A percentile compares a stretch with the other conserved stretches of the same genome.
Conservation (phyloP, 2,113 vertebrate genomes). For the Rhinolophus sinicus region DNA sequence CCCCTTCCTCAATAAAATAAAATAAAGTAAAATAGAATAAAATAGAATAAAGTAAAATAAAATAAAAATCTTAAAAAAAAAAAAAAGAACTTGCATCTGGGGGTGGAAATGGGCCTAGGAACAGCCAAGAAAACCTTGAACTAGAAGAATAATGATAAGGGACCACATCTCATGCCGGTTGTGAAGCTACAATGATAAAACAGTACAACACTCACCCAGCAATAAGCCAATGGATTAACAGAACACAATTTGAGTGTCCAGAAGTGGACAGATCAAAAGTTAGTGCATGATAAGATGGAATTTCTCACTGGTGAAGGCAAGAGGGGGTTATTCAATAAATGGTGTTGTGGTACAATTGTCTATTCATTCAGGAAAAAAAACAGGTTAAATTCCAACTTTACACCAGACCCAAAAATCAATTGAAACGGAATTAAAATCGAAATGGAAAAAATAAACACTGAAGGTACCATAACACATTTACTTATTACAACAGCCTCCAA, state of each 20-base stretch:
- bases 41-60: background rate
- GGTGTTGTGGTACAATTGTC: background rate
- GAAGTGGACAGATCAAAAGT: background rate
- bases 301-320: constrained; percentile 30
- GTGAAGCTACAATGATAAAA: background rate
- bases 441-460: constrained; percentile 58
- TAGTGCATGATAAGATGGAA: background rate
- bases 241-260: background rate
- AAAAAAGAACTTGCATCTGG: no score
- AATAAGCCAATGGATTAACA: background rate
- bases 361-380: constrained; percentile 45
- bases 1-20: no score
- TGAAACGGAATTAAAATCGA: constrained; percentile 57
- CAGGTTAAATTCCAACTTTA: constrained; percentile 56
- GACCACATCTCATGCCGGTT: background rate
- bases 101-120: background rate
- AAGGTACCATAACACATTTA: constrained; percentile 29
- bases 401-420: constrained; percentile 61
- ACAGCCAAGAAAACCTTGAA: background rate
- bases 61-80: no score
- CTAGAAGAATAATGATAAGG: background rate
- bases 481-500: background rate
- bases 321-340: background rate
- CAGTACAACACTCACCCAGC: background rate
- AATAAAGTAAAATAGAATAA: no score